Conservation (phyloP, 2,888 invertebrate species). For the Listrodromus nycthemerus region DNA sequence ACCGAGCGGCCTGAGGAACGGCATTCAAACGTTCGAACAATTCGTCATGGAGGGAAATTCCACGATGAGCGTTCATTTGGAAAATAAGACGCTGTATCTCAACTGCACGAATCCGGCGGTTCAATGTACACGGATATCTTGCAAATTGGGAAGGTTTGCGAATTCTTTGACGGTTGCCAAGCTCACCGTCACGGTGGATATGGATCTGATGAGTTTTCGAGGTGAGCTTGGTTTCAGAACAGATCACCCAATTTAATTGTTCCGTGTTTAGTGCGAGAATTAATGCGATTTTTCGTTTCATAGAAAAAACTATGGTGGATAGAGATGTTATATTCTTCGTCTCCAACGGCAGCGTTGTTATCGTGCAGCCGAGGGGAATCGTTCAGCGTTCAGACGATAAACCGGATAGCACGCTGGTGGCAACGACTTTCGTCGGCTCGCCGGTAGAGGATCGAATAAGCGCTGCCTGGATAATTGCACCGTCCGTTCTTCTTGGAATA, state of each 20-base stretch:
- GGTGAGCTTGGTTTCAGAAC: no score
- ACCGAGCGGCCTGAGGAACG: background rate
- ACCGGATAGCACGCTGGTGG: conserved; percentile 76
- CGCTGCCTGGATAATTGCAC: conserved; percentile 77
- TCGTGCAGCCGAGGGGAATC: conserved; percentile 74
- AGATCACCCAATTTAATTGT: no score
- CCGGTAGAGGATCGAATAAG: conserved; percentile 72
- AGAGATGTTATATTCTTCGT: conserved; percentile 82
- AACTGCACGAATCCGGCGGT: conserved; percentile 80
- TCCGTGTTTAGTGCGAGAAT: no score
- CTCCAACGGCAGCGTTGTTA: conserved; percentile 78
- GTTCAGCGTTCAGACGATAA: conserved; percentile 74
- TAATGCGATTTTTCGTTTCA: background rate
- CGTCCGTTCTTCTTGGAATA: conserved; percentile 79
- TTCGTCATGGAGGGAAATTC: conserved; percentile 59
- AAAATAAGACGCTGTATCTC: conserved; percentile 78
- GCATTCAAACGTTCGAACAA: conserved; percentile 41
- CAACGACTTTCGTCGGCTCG: conserved; percentile 82
- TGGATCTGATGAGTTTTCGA: conserved; percentile 78
- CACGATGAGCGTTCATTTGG: conserved; percentile 63
- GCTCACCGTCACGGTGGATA: conserved; percentile 79
- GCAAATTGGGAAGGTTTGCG: conserved; percentile 81
- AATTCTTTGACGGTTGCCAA: conserved; percentile 78
- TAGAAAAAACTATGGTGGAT: conserved; percentile 70
- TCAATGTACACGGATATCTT: conserved; percentile 80